Percentiles rank a stretch among this genome's conserved stretches.
Evolutionary conservation across 2,888 invertebrate species (phyloP).

Genomic region (Spodoptera littoralis): DNA sequence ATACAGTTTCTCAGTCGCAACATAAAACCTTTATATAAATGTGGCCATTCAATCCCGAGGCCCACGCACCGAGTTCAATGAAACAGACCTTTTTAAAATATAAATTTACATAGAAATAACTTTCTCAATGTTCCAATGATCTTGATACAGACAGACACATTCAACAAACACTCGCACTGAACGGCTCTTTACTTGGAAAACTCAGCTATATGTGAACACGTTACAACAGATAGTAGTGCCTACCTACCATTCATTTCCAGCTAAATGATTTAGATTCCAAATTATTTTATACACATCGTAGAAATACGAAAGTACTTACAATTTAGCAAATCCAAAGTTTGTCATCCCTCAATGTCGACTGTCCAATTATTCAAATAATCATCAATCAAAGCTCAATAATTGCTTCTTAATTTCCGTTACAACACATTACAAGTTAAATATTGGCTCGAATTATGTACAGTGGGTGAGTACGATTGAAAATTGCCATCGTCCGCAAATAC

Average conservation of each 20-base stretch:
- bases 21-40: slow-evolving; percentile 31
- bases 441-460: slow-evolving; percentile 30
- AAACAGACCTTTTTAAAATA: slow-evolving; percentile 39
- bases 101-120: slow-evolving; percentile 46
- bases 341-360: no score
- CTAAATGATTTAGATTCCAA: no score
- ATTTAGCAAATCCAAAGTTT: no score
- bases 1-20: slow-evolving; percentile 12
- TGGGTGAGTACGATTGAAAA: slow-evolving; percentile 23
- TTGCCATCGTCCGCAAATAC: slow-evolving; percentile 22
- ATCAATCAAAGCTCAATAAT: slow-evolving; percentile 17
- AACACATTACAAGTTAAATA: slow-evolving; percentile 31
- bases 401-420: slow-evolving; percentile 11
- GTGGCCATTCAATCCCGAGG: slow-evolving; percentile 10
- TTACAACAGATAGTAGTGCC: no score
- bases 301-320: no score
- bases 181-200: neutral
- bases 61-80: slow-evolving; percentile 17
- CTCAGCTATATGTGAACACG: no score
- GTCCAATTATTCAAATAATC: slow-evolving; percentile 1
- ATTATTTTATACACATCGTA: no score
- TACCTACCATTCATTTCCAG: no score
- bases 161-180: slow-evolving; percentile 17
- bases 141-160: slow-evolving; percentile 33
- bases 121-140: slow-evolving; percentile 37